A percentile compares a stretch with the other conserved stretches of the same genome.
These are phyloP conservation scores for Antheraea mylitta DNA, from an alignment of 1,140 invertebrate species.

Conservation along the genomic window DNA sequence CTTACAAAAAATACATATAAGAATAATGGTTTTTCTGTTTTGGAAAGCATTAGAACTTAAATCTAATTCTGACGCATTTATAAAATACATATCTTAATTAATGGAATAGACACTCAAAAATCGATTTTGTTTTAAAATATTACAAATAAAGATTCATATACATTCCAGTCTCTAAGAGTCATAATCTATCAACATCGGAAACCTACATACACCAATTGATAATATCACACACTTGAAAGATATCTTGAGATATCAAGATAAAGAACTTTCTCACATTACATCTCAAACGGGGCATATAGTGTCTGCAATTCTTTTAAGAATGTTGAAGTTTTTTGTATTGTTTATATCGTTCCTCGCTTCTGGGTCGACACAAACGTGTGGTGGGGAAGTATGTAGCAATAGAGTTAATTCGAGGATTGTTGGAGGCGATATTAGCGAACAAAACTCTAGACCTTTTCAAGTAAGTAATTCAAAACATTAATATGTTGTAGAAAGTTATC, in stretches of 20 bases:
- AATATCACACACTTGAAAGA: constrained; percentile 17
- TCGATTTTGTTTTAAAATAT: not conserved
- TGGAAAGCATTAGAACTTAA: too few species aligned
- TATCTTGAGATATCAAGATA: constrained; percentile 19
- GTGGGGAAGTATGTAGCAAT: constrained; percentile 18
- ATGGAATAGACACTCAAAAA: too few species aligned
- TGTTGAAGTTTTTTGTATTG: constrained; percentile 30
- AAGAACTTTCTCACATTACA: constrained; percentile 20
- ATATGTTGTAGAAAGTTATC: too few species aligned
- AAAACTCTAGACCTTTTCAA: constrained; percentile 38
- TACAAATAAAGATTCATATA: not conserved
- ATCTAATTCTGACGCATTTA: too few species aligned
- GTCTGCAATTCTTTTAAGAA: constrained; percentile 22
- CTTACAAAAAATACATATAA: too few species aligned
- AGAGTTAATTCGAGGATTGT: constrained; percentile 33
- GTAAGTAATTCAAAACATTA: constrained; percentile 27
- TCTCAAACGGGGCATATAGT: constrained; percentile 11
- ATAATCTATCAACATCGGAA: constrained; percentile 16
- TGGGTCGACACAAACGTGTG: constrained; percentile 26
- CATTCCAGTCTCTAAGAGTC: not conserved
- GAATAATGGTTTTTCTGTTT: too few species aligned
- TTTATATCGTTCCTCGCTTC: constrained; percentile 26
- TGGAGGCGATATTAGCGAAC: constrained; percentile 38
- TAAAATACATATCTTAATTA: too few species aligned
- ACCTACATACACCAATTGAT: constrained; percentile 13